phyloP scores from a whole-genome alignment of 2,888 invertebrate genomes.

The Toxonevra muliebris region DNA sequence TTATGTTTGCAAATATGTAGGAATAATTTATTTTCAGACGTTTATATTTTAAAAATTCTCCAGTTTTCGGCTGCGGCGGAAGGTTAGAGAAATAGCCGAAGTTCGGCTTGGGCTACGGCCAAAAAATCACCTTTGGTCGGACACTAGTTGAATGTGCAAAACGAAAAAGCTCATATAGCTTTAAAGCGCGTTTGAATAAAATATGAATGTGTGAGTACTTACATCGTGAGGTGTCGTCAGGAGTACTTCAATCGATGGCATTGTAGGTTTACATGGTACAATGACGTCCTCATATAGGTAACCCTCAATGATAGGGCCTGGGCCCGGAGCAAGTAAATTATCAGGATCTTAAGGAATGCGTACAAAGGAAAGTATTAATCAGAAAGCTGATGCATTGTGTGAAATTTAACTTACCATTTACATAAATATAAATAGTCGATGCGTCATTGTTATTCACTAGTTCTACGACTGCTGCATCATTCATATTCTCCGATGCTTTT shows the following conservation, averaged over 20 bases:
- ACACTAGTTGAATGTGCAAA: not conserved
- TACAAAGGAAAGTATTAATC: conserved; percentile 20
- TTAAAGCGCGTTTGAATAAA: not conserved
- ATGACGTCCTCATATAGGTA: conserved; percentile 65
- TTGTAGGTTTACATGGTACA: conserved; percentile 74
- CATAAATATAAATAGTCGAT: conserved; percentile 68
- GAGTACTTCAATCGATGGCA: conserved; percentile 68
- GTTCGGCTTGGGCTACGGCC: too few relatives aligned
- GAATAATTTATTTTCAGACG: too few relatives aligned
- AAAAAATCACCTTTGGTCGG: too few relatives aligned
- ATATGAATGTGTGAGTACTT: conserved; percentile 33
- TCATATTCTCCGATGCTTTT: conserved; percentile 42
- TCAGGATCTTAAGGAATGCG: conserved; percentile 63
- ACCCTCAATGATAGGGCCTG: conserved; percentile 58
- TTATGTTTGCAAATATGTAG: too few relatives aligned
- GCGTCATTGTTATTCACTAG: conserved; percentile 58
- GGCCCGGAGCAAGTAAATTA: conserved; percentile 64
- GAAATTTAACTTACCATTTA: conserved; percentile 64
- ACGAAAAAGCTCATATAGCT: conserved; percentile 5
- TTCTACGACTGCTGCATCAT: conserved; percentile 58
- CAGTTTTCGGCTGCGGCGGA: too few relatives aligned
- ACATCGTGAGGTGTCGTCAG: conserved; percentile 64
- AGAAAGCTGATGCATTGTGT: conserved; percentile 29
- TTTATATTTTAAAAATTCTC: too few relatives aligned
- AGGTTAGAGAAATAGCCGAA: too few relatives aligned